Evolutionary conservation across 1,140 invertebrate genomes (phyloP), one percentile per base, ranked within the genome.

Genomic region (Cyclina sinensis): DNA sequence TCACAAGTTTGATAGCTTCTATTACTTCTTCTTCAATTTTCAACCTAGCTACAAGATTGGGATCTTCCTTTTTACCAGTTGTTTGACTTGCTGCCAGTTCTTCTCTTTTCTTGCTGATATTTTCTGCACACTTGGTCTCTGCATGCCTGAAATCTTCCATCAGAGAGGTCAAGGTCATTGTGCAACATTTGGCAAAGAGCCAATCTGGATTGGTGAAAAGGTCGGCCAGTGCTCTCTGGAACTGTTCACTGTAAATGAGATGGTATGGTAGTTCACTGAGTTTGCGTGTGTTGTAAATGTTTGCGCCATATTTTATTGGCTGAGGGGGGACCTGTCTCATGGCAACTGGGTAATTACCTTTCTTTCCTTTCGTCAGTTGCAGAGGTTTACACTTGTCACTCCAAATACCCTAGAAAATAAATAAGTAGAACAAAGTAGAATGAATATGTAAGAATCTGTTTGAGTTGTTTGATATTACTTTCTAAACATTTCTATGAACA

Each of bases 341-440:
- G 16, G 90, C 83, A 46, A 92, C 59, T 2, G 92, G 91, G 46
- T 92, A 94, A 18, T 62, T 91, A 0, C 86, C 93, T 73, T 86
- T 92, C 82, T 94, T 94, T 46, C 82, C 92, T 74, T 94, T 94
- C 74, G 79, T 91, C 24, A 94, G 79, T 68, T 91, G 89, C 27
- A 94, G 39, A 9, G 93, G 91, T 82, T 94, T 94, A 24, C 24
- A 76, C 65, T 89, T 90, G 0, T 91, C 76, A 85, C 85, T 85
- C 94, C 93, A 94, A 4, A 65, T 74, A 12, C 94, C 94, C 62
- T 86, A n/a, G 27, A 78, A 62, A 30, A 21, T 57, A 14, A 57
- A n/a, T n/a, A n/a, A n/a, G n/a, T n/a, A n/a, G n/a, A n/a, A n/a
- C n/a, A n/a, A n/a, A n/a, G n/a, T n/a, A n/a, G n/a, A n/a, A n/a